Evolutionary conservation across 2,797 vertebrate genomes (phyloP).

Genomic region (Garrulus glandarius): DNA sequence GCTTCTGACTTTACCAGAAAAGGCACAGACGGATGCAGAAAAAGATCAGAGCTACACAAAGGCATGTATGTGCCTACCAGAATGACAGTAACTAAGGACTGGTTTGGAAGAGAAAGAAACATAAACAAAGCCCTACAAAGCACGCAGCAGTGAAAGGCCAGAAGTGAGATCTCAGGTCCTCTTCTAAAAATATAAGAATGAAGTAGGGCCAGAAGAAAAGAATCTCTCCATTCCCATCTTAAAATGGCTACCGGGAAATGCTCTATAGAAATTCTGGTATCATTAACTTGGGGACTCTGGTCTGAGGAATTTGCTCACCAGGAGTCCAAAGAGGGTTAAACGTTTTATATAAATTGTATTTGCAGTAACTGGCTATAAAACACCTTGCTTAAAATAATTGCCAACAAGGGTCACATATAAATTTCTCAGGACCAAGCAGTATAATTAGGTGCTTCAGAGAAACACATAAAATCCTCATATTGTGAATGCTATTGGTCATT

Average conservation of each 20-base stretch:
- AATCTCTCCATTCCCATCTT: not conserved
- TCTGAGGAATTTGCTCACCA: not conserved
- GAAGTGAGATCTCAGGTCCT: not conserved
- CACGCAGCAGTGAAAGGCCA: not conserved
- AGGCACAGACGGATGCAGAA: not conserved
- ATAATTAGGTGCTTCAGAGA: conserved; percentile 48
- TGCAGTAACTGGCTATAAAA: conserved; percentile 55
- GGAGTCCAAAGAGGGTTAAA: conserved; percentile 17
- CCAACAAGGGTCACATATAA: conserved; percentile 54
- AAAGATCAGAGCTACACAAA: not conserved
- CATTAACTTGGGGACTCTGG: not conserved
- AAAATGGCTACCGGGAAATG: not conserved
- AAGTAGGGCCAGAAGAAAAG: not conserved
- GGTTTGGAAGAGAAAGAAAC: not conserved
- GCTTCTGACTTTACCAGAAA: conserved; percentile 6
- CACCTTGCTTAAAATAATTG: conserved; percentile 55
- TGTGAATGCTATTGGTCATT: conserved; percentile 12
- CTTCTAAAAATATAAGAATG: not conserved
- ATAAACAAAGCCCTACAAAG: not conserved
- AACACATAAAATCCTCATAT: conserved; percentile 54
- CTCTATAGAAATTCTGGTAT: not conserved
- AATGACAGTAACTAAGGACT: not conserved
- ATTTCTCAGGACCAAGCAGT: conserved; percentile 46
- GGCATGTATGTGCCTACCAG: not conserved
- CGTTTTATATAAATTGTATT: conserved; percentile 27